Evolutionary conservation across 2,113 vertebrate genomes (phyloP).

Genomic region (Apteryx mantelli): DNA sequence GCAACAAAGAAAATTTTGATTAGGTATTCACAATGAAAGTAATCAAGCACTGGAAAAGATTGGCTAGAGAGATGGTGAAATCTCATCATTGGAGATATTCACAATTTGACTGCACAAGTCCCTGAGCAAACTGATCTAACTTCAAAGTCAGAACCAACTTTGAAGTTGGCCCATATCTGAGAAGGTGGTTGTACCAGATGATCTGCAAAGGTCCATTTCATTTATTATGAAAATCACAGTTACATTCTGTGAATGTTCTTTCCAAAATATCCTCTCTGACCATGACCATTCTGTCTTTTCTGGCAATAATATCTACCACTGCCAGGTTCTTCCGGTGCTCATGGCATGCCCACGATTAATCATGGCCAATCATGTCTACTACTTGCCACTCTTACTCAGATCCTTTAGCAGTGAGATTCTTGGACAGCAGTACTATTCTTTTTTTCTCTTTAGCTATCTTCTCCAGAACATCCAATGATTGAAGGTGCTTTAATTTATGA

Average conservation of each 20-base stretch:
- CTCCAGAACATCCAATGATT: neutral
- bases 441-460: neutral
- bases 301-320: neutral
- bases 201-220: neutral
- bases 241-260: neutral
- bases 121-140: neutral
- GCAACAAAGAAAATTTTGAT: neutral
- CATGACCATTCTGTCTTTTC: neutral
- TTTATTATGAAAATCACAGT: neutral
- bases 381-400: neutral
- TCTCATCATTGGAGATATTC: neutral
- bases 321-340: neutral
- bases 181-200: neutral
- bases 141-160: neutral
- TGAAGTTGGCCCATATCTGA: neutral
- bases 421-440: neutral
- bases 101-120: neutral
- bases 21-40: neutral
- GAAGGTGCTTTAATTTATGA: neutral
- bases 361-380: neutral
- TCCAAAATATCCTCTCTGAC: neutral
- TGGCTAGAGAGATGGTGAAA: neutral
- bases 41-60: neutral
- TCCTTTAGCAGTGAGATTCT: neutral
- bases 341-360: neutral